Evolutionary conservation across 2,113 vertebrate genomes (phyloP).

Genomic region (Cygnus atratus): DNA sequence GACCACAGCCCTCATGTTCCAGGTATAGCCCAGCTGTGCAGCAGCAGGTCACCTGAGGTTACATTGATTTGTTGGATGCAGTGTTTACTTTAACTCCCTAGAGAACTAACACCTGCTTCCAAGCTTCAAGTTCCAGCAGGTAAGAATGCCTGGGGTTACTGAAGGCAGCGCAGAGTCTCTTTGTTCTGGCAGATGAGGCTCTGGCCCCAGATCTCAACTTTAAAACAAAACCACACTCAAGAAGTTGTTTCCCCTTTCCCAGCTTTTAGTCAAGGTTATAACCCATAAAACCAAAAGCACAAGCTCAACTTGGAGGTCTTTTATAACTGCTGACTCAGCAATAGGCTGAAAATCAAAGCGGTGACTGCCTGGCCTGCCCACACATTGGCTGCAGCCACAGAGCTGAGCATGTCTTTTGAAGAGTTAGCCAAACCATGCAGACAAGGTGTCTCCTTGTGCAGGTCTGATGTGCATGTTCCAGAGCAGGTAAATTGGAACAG

Average conservation of each 20-base stretch:
- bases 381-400: not conserved
- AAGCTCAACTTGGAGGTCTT: not conserved
- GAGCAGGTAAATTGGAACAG: not conserved
- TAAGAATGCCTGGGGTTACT: not conserved
- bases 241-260: not conserved
- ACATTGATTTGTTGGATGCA: accelerated
- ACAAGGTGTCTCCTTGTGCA: not conserved
- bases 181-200: not conserved
- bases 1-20: not conserved
- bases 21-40: not conserved
- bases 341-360: not conserved
- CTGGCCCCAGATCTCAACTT: not conserved
- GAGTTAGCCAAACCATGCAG: not conserved
- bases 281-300: not conserved
- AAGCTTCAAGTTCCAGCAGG: not conserved
- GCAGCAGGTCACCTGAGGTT: not conserved
- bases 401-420: accelerated
- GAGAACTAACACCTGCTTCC: not conserved
- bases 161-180: not conserved
- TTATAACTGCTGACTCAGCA: not conserved
- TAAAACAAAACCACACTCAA: not conserved
- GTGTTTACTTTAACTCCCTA: not conserved
- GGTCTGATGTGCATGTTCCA: accelerated
- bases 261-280: not conserved
- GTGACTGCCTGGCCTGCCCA: not conserved